Conservation (phyloP, 2,888 invertebrate species). For the Acrobasis suavella region DNA sequence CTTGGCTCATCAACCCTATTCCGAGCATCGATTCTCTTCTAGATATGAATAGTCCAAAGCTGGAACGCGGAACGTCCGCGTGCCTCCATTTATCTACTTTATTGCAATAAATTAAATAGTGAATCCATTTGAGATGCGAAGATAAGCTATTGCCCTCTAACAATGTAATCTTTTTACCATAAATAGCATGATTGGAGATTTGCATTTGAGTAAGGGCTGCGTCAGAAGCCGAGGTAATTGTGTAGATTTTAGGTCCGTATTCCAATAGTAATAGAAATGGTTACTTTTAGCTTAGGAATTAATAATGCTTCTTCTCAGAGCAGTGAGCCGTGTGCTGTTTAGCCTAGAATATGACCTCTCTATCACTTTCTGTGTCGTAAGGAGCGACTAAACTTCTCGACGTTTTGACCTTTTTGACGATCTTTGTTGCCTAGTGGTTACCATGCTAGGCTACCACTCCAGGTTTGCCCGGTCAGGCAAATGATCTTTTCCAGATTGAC, state of each 20-base stretch:
- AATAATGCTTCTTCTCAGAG: no score
- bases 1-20: no score
- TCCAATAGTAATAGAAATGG: background rate
- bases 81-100: slow-evolving; percentile 73
- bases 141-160: slow-evolving; percentile 71
- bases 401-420: no score
- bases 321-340: no score
- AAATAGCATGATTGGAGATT: slow-evolving; percentile 72
- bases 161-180: slow-evolving; percentile 82
- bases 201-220: slow-evolving; percentile 73
- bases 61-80: slow-evolving; percentile 74
- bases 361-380: no score
- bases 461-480: no score
- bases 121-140: slow-evolving; percentile 69
- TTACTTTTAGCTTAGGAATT: background rate
- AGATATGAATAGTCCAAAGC: slow-evolving; percentile 34
- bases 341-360: no score
- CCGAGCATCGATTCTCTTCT: background rate
- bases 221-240: slow-evolving; percentile 65
- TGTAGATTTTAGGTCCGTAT: slow-evolving; percentile 38
- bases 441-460: no score
- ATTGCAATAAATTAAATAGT: slow-evolving; percentile 79
- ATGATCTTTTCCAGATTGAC: no score
- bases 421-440: no score
- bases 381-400: no score